A percentile compares a stretch with the other conserved stretches of the same genome.
Conservation (phyloP, 2,113 vertebrate genomes). For the Delphinapterus leucas region DNA sequence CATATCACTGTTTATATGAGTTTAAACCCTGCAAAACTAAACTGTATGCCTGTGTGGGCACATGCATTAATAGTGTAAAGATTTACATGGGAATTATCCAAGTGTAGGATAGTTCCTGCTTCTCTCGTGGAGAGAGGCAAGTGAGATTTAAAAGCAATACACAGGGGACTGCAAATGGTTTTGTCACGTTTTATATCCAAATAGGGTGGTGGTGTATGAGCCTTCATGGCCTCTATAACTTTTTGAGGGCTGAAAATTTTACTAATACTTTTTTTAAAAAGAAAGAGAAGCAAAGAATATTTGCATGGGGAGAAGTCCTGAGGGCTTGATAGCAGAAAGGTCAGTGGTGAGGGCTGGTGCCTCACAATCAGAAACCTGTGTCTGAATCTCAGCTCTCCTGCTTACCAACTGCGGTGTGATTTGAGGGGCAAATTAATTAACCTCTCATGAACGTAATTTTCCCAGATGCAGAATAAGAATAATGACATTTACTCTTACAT, state of each 20-base stretch:
- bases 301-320: not conserved
- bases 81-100: not conserved
- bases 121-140: not conserved
- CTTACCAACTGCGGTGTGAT: not conserved
- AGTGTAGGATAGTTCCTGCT: not conserved
- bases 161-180: not conserved
- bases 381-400: not conserved
- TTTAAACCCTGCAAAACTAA: not conserved
- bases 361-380: not conserved
- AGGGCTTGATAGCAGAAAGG: not conserved
- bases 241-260: not conserved
- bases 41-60: not conserved
- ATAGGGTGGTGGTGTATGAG: not conserved
- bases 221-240: not conserved
- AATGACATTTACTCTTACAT: slow-evolving; percentile 52
- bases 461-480: slow-evolving; percentile 54
- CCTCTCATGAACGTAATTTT: slow-evolving; percentile 31
- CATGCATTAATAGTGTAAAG: not conserved
- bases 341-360: not conserved
- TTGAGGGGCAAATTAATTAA: slow-evolving; percentile 65
- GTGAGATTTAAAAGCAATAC: not conserved
- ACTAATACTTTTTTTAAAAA: slow-evolving; percentile 17
- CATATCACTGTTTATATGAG: not conserved
- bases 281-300: not conserved
- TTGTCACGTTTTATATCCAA: not conserved